Conservation (phyloP, 2,797 vertebrate genomes). For the Calcarius lapponicus region DNA sequence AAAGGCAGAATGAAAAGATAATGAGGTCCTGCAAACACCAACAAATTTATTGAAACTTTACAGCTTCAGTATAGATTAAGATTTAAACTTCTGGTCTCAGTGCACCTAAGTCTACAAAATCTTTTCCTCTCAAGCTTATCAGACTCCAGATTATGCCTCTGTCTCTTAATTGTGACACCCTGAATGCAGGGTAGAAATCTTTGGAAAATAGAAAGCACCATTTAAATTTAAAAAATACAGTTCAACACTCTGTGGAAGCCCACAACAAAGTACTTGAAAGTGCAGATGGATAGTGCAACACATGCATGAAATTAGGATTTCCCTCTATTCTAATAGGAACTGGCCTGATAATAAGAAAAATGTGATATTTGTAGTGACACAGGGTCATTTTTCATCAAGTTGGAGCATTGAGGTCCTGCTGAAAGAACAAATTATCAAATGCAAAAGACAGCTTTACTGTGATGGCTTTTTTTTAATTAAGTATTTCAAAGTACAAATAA, state of each 20-base stretch:
- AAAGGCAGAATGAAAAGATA: not conserved
- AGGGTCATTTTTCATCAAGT: not conserved
- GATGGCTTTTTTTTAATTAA: not conserved
- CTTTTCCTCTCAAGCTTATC: not conserved
- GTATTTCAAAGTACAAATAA: not conserved
- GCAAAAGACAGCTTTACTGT: not conserved
- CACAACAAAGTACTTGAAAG: not conserved
- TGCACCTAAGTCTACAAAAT: not conserved
- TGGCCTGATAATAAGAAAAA: not conserved
- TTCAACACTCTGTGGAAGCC: not conserved
- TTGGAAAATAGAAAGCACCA: not conserved
- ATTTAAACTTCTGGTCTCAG: not conserved
- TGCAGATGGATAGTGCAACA: not conserved
- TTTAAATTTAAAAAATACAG: not conserved
- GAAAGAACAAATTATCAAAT: not conserved
- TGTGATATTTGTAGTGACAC: not conserved
- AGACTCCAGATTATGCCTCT: not conserved
- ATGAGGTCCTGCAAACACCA: not conserved
- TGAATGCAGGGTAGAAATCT: not conserved
- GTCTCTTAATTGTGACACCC: not conserved
- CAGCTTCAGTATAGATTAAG: not conserved
- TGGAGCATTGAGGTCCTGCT: not conserved
- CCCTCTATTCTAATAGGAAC: not conserved
- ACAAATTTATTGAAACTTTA: not conserved
- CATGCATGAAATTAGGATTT: not conserved